phyloP scores from a whole-genome alignment of 2,113 vertebrate species.

The Odocoileus hemionus region DNA sequence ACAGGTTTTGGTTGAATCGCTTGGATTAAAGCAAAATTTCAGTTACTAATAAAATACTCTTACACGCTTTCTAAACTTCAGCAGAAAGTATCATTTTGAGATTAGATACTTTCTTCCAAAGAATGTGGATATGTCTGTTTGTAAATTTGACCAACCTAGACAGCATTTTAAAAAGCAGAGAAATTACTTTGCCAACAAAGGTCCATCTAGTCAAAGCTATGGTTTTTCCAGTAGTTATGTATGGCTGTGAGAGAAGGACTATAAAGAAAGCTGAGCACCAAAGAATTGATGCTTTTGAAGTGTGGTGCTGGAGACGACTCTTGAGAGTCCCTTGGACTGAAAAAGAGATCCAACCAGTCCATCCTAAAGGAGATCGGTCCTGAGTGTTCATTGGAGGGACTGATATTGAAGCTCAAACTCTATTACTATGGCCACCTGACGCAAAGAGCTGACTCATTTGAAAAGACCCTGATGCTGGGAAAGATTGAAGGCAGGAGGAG shows the following conservation, averaged over 20 bases:
- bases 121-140: not conserved
- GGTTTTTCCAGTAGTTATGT: not conserved
- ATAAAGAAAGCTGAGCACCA: not conserved
- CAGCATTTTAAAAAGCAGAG: not conserved
- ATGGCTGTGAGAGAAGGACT: not conserved
- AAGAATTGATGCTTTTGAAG: not conserved
- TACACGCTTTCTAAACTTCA: constrained; percentile 4
- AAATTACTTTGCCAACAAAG: not conserved
- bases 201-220: not conserved
- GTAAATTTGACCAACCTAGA: not conserved
- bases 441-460: not conserved
- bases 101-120: constrained; percentile 42
- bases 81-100: constrained; percentile 33
- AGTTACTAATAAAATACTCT: constrained; percentile 1
- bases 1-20: not conserved
- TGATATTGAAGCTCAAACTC: not conserved
- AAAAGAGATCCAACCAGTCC: not conserved
- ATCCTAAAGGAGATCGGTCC: not conserved
- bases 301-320: not conserved
- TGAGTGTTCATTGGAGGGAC: not conserved
- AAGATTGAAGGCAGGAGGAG: not conserved
- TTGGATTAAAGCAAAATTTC: not conserved
- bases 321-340: not conserved
- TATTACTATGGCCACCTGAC: not conserved
- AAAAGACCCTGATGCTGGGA: not conserved